Evolutionary conservation across 1,140 invertebrate species (phyloP), one percentile per base, ranked within the genome.

Genomic region (Heliothis virescens): DNA sequence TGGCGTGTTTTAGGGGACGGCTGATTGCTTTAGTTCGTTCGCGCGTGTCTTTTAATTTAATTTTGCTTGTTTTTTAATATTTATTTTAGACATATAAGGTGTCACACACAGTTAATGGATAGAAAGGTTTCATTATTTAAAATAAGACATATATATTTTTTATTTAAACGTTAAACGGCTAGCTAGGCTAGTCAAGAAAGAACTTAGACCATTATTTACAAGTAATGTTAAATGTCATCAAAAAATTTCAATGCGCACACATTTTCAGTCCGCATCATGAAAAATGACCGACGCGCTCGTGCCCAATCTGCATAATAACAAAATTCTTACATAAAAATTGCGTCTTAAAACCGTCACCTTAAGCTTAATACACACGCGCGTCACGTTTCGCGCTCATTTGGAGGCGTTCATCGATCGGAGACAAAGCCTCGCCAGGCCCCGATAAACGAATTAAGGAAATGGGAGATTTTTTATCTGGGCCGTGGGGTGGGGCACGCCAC

Each of bases 381-480:
- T 93, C 92, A 94, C 92, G 92, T 94, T 86, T 83, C 83, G 76
- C 90, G 88, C 92, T 94, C 92, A 94, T 94, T 94, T 93, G 87
- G 87, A 87, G 86, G 86, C 89, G 85, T 89, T 88, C 93, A 94
- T 94, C 93, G 93, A 94, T 94, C 93, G 92, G 89, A 93, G 93
- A 94, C 93, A 94, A 94, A 93, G 93, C 92, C 89, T 89, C 88
- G 86, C 80, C 90, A 87, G 86, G 87, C 87, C 88, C 92, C 93
- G 92, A 94, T 93, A 94, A 94, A 94, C 93, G 92, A 94, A 94
- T 94, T 94, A 94, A 92, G 93, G 93, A 94, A 93, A 93, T 92
- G 92, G 92, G 91, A 94, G 93, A 94, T 93, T 94, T 94, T 94
- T 94, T 94, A 93, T 94, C 93, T 91, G 91, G 89, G 86, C 87